Evolutionary conservation across 2,797 vertebrate species (phyloP), one percentile per base, ranked within the genome.

Genomic region (Limnodromus scolopaceus): DNA sequence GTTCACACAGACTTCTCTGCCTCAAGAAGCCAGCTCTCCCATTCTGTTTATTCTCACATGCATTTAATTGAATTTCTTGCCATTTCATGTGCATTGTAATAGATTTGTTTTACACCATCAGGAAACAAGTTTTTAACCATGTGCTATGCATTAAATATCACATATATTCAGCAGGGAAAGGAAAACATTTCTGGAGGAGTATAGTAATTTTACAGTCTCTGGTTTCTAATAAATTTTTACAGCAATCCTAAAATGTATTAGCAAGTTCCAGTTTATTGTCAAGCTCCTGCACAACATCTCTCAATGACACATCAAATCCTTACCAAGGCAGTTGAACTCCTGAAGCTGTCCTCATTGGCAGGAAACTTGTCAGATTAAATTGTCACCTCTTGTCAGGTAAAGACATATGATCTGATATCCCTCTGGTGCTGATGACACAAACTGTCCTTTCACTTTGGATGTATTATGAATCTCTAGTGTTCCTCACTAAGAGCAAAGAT

Each of bases 141-240:
- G 81, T 96, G 82, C 88, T 92, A 60, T 86, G 85, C 95, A 96
- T 97, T 97, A 98, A 97, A 95, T 93, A 97, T 80, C 84, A 85
- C 94, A 97, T 96, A 97, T 94, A 98, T 98, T 97, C 97, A 98
- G 75, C 65, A 96, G 87, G 78, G 74, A 97, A 97, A 94, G 84
- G 88, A 97, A 97, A 98, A 97, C 93, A 96, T 90, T 96, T 96
- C 90, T 94, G 53, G 77, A 97, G 70, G 57, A 97, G 80, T 92
- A 92, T 49, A 96, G 96, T 95, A 97, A 98, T 98, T 98, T 98
- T 98, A 98, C 95, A 98, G 93, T 96, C 96, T 97, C 96, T 97
- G 96, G 89, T 97, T 98, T 97, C 97, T 98, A 98, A 98, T 97
- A 98, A 97, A 96, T 98, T 97, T 97, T 97, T 97, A 97, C 96